A percentile compares a stretch with the other conserved stretches of the same genome.
These are phyloP conservation scores for Tupaia tana DNA, from an alignment of 2,113 vertebrate species.

Conservation along the genomic window DNA sequence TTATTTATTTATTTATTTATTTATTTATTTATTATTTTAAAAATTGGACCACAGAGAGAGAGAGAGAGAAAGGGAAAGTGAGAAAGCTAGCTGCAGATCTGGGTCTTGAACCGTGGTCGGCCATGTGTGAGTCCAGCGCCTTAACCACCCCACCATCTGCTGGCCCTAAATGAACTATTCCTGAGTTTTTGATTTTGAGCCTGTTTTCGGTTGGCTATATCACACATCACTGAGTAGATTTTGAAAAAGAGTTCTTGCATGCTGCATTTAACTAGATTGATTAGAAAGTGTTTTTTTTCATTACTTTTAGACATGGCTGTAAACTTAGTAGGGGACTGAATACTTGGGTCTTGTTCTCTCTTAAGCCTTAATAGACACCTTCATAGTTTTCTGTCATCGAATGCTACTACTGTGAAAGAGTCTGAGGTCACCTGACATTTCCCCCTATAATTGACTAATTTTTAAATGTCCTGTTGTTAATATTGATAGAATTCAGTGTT, in stretches of 20 bases:
- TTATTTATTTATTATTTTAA: no score
- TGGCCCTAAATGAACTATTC: neutral
- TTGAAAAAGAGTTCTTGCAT: neutral
- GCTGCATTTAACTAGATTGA: neutral
- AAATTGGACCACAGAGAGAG: no score
- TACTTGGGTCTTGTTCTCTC: neutral
- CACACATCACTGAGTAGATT: neutral
- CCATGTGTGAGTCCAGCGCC: no score
- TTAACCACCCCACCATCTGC: no score
- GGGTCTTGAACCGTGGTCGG: no score
- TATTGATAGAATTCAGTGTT: neutral
- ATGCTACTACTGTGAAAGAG: neutral
- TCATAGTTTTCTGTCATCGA: neutral
- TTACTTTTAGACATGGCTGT: neutral
- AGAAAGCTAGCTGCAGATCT: no score
- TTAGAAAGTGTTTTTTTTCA: neutral
- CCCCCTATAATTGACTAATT: neutral
- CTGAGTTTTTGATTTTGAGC: conserved; percentile 18
- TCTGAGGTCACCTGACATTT: neutral
- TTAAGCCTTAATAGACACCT: neutral
- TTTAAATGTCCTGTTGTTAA: conserved; percentile 18
- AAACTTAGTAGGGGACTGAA: neutral
- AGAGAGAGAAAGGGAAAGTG: no score
- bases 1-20: no score
- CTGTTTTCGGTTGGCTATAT: neutral